Base-by-base conservation (phyloP, 2,113 vertebrate species). In the Electrona antarctica region DNA sequence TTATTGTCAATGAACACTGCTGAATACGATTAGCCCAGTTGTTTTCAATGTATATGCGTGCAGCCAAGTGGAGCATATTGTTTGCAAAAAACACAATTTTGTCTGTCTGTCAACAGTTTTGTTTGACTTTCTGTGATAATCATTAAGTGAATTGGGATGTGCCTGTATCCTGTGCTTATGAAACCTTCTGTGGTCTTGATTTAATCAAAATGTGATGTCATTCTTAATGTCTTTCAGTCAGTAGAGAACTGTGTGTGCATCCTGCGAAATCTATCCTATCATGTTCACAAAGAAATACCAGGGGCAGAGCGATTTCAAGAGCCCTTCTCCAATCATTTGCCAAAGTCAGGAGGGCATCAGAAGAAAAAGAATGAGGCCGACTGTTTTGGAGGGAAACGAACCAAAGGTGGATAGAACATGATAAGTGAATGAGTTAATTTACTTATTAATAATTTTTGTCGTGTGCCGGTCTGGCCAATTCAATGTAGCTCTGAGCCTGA, bases 181-280 rank as follows among this genome's bases (percentile, higher is more conserved):
- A 7, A 15, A 14, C 28, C 11, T 12, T 74, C 33, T 51, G 15
- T 61, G 9, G 8, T 29, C 2, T 11, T 8, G 57, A 21, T 70
- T 28, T 71, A 15, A 78, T 21, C 64, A 3, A 73, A 55, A 47
- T 29, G 33, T 55, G 64, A n/a, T 73, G 60, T 46, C 60, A 1
- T 62, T 62, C 5, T 78, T 54, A 21, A 69, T 64, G 15, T 68
- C 46, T 50, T 86, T 68, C 78, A 98, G 97, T 97, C 97, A 0
- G 97, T 98, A 82, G 97, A 99, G 89, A 99, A 99, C 85, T 98
- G 97, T 0, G 96, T 98, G 69, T 99, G 97, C 91, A 98, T 99
- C 90, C 95, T 98, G 89, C 79, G 97, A 64, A 99, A 99, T 88
- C 94, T 98, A 48, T 98, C 97, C 59, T 98, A 99, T 67, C 97